Evolutionary conservation across 2,797 vertebrate genomes (phyloP).

Genomic region (Anguilla marmorata): DNA sequence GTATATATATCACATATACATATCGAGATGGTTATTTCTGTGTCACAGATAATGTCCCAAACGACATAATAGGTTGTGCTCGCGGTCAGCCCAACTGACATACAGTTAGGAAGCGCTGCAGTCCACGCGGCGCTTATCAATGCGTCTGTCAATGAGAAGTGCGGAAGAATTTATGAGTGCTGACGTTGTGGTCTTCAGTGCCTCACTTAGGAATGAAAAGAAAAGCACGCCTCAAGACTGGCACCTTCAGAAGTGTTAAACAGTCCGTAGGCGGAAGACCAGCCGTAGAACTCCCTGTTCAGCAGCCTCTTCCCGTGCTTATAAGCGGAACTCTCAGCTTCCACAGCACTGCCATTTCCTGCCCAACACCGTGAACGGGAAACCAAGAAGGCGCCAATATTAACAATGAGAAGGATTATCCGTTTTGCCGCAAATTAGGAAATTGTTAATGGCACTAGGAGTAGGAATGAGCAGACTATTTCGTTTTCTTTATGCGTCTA

Average conservation of each 20-base stretch:
- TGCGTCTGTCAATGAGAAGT: slow-evolving; percentile 97
- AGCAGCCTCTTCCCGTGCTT: slow-evolving; percentile 67
- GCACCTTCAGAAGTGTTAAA: slow-evolving; percentile 85
- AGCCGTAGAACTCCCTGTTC: slow-evolving; percentile 86
- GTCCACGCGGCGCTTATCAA: slow-evolving; percentile 91
- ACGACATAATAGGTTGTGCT: slow-evolving; percentile 75
- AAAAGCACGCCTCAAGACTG: slow-evolving; percentile 80
- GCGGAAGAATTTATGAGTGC: slow-evolving; percentile 95
- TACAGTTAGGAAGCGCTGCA: slow-evolving; percentile 75
- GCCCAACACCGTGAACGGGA: not conserved
- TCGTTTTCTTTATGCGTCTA: not conserved
- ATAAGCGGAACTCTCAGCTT: slow-evolving; percentile 61
- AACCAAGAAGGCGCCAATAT: not conserved
- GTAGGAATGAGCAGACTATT: not conserved
- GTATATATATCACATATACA: no score
- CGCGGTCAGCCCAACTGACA: slow-evolving; percentile 63
- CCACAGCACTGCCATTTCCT: slow-evolving; percentile 17
- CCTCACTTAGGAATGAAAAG: slow-evolving; percentile 88
- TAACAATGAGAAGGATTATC: slow-evolving; percentile 27
- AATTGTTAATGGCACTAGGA: not conserved
- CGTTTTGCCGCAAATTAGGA: not conserved
- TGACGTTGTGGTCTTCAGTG: slow-evolving; percentile 85
- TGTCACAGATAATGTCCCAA: slow-evolving; percentile 67
- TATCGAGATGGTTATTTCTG: slow-evolving; percentile 50
- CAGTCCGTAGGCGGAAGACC: slow-evolving; percentile 88